Evolutionary conservation across 1,140 invertebrate genomes (phyloP).

Genomic region (Oncopeltus fasciatus): DNA sequence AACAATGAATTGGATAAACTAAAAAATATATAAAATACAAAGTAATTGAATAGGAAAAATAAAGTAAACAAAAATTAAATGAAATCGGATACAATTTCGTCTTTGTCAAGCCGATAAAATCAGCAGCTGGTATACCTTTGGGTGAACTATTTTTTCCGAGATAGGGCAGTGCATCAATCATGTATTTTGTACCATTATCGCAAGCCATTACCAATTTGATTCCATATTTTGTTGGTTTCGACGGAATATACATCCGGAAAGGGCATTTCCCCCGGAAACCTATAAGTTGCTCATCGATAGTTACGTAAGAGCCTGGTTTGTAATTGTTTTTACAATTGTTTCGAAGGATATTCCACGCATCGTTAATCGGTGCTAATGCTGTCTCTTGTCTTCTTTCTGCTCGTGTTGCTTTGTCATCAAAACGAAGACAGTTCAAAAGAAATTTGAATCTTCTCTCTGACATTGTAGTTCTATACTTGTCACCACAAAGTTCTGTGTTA

Average conservation of each 20-base stretch:
- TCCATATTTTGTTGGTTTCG: conserved; percentile 26
- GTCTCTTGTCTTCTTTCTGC: conserved; percentile 4
- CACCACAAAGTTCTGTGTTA: no score
- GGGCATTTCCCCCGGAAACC: conserved; percentile 27
- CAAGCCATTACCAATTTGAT: conserved; percentile 30
- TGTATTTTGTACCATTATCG: conserved; percentile 28
- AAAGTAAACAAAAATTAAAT: no score
- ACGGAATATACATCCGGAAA: conserved; percentile 31
- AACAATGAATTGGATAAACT: no score
- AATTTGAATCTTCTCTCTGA: conserved; percentile 25
- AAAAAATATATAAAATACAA: no score
- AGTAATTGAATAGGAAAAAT: no score
- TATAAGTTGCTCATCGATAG: conserved; percentile 29
- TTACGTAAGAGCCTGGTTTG: conserved; percentile 23
- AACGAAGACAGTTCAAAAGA: conserved; percentile 26
- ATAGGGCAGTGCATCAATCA: conserved; percentile 28
- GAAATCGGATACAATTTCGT: no score
- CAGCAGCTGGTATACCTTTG: conserved; percentile 11
- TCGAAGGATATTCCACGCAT: conserved; percentile 9
- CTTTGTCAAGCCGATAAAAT: no score
- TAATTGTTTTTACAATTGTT: conserved; percentile 24
- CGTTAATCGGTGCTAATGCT: background rate
- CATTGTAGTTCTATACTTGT: conserved; percentile 2
- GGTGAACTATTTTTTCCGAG: conserved; percentile 25
- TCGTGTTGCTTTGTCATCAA: conserved; percentile 27